phyloP scores from a whole-genome alignment of 1,140 invertebrate genomes.

The Lucilia sericata region DNA sequence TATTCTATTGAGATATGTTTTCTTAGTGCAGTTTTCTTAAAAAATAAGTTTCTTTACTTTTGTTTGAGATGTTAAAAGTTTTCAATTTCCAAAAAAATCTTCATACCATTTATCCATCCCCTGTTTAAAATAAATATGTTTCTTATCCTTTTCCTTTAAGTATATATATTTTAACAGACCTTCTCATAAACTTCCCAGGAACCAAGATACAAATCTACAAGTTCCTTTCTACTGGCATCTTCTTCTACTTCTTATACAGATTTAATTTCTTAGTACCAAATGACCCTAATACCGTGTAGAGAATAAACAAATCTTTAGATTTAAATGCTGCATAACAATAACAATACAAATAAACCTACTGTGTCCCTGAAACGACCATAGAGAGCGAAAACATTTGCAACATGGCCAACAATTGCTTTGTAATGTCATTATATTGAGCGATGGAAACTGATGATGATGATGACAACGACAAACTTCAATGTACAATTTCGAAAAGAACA shows the following conservation, averaged over 20 bases:
- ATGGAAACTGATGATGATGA: slow-evolving; percentile 42
- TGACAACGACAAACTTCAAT: slow-evolving; percentile 39
- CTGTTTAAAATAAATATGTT: background rate
- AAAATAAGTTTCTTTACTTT: too few relatives aligned
- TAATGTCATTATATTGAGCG: slow-evolving; percentile 44
- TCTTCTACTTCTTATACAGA: background rate
- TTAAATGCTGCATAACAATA: background rate
- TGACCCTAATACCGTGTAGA: background rate
- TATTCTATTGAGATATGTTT: too few relatives aligned
- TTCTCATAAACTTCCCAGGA: slow-evolving; percentile 33
- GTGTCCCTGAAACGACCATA: background rate
- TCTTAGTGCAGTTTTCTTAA: too few relatives aligned
- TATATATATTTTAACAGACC: slow-evolving; percentile 2
- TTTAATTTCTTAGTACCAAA: background rate
- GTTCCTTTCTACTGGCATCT: background rate
- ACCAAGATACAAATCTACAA: slow-evolving; percentile 31
- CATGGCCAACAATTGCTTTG: slow-evolving; percentile 32
- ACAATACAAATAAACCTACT: background rate
- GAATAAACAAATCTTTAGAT: slow-evolving; percentile 28
- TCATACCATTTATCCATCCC: background rate
- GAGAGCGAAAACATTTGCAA: slow-evolving; percentile 16
- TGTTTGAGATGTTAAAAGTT: too few relatives aligned
- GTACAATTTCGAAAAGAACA: background rate
- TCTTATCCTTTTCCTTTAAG: background rate
- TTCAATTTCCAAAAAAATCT: too few relatives aligned